Evolutionary conservation across 2,113 vertebrate species (phyloP).

Genomic region (Vanacampus margaritifer): DNA sequence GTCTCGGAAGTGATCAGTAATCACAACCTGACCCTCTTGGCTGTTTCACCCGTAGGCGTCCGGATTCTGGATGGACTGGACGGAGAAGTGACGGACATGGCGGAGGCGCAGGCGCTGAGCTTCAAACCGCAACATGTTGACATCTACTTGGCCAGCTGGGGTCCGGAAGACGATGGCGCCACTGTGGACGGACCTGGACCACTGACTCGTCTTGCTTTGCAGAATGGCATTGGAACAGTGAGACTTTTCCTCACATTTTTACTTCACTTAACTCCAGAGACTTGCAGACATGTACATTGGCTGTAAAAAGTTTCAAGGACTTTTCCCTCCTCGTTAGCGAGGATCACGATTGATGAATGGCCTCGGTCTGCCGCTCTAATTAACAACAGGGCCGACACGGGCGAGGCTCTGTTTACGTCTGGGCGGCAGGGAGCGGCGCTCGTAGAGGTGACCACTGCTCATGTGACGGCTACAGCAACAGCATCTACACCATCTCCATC

Average conservation of each 20-base stretch:
- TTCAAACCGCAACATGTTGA: conserved; percentile 88
- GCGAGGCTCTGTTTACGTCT: conserved; percentile 88
- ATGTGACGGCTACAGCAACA: conserved; percentile 91
- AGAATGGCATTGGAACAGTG: conserved; percentile 84
- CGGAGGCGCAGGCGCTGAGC: conserved; percentile 89
- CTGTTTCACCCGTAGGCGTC: conserved; percentile 76
- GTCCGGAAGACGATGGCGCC: conserved; percentile 91
- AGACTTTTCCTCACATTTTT: conserved; percentile 21
- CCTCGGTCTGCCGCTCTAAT: conserved; percentile 24
- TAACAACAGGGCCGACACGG: conserved; percentile 78
- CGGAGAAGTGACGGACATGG: conserved; percentile 91
- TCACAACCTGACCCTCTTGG: conserved; percentile 15
- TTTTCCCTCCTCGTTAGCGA: conserved; percentile 17
- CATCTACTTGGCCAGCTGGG: conserved; percentile 94
- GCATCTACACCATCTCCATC: conserved; percentile 91
- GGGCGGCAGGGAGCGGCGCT: conserved; percentile 90
- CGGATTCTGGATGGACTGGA: conserved; percentile 91
- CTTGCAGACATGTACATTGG: background rate
- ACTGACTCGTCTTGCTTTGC: conserved; percentile 84
- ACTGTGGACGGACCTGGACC: conserved; percentile 91
- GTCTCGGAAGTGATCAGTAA: conserved; percentile 5
- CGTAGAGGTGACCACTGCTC: conserved; percentile 86
- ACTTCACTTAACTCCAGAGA: background rate
- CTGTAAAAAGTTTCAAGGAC: conserved; percentile 13
- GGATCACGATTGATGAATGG: conserved; percentile 36